phyloP scores from a whole-genome alignment of 2,888 invertebrate genomes.

The Caenorhabditis afra region DNA sequence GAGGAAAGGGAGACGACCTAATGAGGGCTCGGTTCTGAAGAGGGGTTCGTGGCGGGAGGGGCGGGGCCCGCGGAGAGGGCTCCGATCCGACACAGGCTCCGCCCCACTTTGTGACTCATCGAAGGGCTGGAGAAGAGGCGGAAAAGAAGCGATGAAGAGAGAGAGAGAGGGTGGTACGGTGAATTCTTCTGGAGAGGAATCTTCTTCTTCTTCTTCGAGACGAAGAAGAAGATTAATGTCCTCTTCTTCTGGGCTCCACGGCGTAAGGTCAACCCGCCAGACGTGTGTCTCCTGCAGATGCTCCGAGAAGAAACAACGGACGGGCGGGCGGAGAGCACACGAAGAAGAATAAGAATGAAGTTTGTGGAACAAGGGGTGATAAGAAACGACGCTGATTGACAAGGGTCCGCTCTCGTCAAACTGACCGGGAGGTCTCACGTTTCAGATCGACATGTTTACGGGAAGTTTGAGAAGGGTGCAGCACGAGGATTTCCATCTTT shows the following conservation, averaged over 20 bases:
- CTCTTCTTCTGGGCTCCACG: conserved; percentile 12
- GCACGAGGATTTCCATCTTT: too few species aligned
- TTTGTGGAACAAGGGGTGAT: background rate
- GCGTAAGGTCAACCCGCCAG: conserved; percentile 44
- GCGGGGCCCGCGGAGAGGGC: conserved; percentile 31
- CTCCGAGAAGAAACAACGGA: background rate
- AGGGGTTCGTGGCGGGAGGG: conserved; percentile 14
- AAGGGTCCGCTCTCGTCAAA: conserved; percentile 7
- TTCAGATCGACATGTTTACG: conserved; percentile 5
- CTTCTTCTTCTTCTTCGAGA: conserved; percentile 20
- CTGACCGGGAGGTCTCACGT: conserved; percentile 29
- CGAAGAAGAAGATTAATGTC: conserved; percentile 42
- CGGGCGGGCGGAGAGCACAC: background rate
- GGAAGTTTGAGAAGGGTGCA: too few species aligned
- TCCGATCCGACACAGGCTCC: background rate
- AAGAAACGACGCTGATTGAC: conserved; percentile 10
- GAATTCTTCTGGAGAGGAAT: conserved; percentile 1
- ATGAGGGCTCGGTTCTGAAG: conserved; percentile 1
- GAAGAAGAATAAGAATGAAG: background rate
- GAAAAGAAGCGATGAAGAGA: background rate
- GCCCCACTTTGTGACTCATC: conserved; percentile 43
- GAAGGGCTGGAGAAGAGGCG: background rate
- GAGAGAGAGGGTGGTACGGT: conserved; percentile 13
- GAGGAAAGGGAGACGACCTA: conserved; percentile 5
- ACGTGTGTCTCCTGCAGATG: conserved; percentile 32